A percentile compares a stretch with the other conserved stretches of the same genome.
Conservation (phyloP, 1,140 invertebrate genomes). For the Helicorthomorpha holstii region DNA sequence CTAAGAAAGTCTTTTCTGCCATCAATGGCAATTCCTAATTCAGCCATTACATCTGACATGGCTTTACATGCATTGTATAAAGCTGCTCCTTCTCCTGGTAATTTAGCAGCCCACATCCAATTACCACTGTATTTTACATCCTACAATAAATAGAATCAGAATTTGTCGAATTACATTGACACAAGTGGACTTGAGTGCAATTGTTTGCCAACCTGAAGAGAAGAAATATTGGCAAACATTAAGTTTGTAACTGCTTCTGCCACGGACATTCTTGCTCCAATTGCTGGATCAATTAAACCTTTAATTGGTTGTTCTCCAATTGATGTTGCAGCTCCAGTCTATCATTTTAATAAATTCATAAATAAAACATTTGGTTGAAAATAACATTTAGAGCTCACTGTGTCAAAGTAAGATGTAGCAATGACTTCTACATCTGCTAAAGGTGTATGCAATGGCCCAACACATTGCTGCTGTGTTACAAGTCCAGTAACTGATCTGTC, state of each 20-base stretch:
- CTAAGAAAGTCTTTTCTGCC: slow-evolving; percentile 96
- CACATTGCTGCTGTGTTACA: slow-evolving; percentile 92
- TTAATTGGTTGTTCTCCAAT: slow-evolving; percentile 96
- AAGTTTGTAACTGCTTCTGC: slow-evolving; percentile 89
- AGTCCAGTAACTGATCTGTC: slow-evolving; percentile 93
- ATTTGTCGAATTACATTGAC: too few species aligned
- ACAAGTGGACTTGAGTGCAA: too few species aligned
- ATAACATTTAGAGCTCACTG: slow-evolving; percentile 13
- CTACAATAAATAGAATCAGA: too few species aligned
- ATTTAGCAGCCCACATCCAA: slow-evolving; percentile 98
- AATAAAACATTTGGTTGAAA: neutral
- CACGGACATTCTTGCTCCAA: slow-evolving; percentile 82
- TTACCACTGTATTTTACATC: slow-evolving; percentile 95
- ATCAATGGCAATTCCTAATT: slow-evolving; percentile 80
- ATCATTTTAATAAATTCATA: slow-evolving; percentile 9
- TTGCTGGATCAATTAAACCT: slow-evolving; percentile 56
- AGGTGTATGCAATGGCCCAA: slow-evolving; percentile 87
- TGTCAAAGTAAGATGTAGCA: slow-evolving; percentile 48
- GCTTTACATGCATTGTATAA: slow-evolving; percentile 71
- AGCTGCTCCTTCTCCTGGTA: slow-evolving; percentile 72
- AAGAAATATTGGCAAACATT: slow-evolving; percentile 74
- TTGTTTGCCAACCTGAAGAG: slow-evolving; percentile 48
- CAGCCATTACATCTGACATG: slow-evolving; percentile 70
- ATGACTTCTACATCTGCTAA: slow-evolving; percentile 87
- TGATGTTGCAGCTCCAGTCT: slow-evolving; percentile 75